Base-by-base conservation (phyloP, 2,888 invertebrate genomes). In the Synergus japonicus region DNA sequence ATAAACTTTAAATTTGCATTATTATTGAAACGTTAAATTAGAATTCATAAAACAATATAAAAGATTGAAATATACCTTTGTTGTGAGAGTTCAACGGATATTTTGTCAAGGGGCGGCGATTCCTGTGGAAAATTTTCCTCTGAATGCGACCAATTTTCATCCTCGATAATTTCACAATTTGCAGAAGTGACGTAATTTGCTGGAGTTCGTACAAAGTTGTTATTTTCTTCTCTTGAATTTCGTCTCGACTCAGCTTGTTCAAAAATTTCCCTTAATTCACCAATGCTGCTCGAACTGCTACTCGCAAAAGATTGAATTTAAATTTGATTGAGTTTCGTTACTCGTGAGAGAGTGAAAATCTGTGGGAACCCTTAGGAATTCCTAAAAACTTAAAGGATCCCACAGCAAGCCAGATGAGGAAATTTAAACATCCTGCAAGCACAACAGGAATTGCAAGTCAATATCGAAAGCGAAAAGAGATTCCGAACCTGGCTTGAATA, bases 151-250 rank as follows among this genome's bases (percentile, higher is more conserved):
- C 84, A 85, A 73, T 82, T 81, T 22, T 88, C 88, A 22, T 79
- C 82, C 29, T 88, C 89, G 43, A 79, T 82, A 43, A 79, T 81
- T 8, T 86, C 83, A 63, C 83, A 85, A 63, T 79, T 80, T 60
- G 81, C 79, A 44, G 78, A 78, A 29, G 80, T 64, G 41, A 81
- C 58, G 78, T 82, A 80, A 49, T 78, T 81, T 4, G 77, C 65
- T 4, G 79, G 29, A n/a, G 81, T 80, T 67, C 88, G 87, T 37
- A 87, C 78, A 13, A 87, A 78, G 82, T 89, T 89, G 80, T 90
- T 90, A 79, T 90, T 91, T 83, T 91, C 91, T 79, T 91, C 91
- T 37, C 85, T 81, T 5, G 91, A 91, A 78, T 83, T 86, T 41
- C 88, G 86, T 22, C 90, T 87, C 4, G 88, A 88, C 37, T 91